Conservation (phyloP, 30 jellyfish, hydroid and myxozoan species). For the Clytia hemisphaerica region DNA sequence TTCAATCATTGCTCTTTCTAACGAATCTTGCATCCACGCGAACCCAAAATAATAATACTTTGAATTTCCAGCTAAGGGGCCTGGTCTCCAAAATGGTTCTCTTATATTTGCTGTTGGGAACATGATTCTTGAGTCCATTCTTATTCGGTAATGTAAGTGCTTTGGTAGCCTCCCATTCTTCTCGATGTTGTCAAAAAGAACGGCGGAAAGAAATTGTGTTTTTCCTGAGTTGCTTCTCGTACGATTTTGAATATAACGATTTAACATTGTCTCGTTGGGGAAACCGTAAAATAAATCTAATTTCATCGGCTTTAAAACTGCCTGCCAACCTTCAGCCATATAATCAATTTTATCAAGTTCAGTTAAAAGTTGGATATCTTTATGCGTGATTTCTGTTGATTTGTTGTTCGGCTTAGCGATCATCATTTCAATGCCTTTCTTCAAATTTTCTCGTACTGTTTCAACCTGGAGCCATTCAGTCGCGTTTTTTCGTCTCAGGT, state of each 20-base stretch:
- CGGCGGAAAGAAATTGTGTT: constrained; percentile 41
- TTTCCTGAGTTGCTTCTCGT: constrained; percentile 13
- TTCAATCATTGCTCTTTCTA: constrained; percentile 90
- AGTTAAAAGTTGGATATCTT: too few species aligned
- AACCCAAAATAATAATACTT: constrained; percentile 63
- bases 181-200: constrained; percentile 71
- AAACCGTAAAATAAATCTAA: constrained; percentile 75
- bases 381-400: too few species aligned
- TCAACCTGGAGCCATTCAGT: constrained; percentile 28
- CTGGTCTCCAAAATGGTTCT: constrained; percentile 89
- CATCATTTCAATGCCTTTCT: constrained; percentile 12
- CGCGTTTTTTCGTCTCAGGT: constrained; percentile 18
- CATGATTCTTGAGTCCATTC: constrained; percentile 79
- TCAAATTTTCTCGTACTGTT: constrained; percentile 26
- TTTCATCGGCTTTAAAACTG: constrained; percentile 70
- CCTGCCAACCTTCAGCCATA: constrained; percentile 73
- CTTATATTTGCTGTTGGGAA: constrained; percentile 67
- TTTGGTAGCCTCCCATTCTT: constrained; percentile 64
- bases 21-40: constrained; percentile 95
- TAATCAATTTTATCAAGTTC: constrained; percentile 56
- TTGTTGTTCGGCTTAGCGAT: background rate
- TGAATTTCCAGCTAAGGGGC: constrained; percentile 36
- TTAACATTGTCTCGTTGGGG: constrained; percentile 63
- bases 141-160: constrained; percentile 81
- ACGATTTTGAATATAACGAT: constrained; percentile 39